Evolutionary conservation across 2,797 vertebrate species (phyloP).

Genomic region (Atherinosoma microstoma): DNA sequence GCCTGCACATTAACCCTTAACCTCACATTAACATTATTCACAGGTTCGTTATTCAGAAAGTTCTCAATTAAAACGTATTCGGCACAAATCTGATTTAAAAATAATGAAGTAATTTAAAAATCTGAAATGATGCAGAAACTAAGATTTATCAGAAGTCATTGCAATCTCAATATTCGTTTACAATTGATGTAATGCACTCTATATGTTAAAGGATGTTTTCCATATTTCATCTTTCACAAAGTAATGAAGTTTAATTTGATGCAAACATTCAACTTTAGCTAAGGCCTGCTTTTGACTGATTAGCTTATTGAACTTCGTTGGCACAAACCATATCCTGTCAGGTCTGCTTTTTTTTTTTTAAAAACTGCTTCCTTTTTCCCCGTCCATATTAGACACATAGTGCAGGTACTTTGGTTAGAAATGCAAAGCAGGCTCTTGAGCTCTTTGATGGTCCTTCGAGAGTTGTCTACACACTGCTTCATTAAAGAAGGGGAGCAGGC

Average conservation of each 20-base stretch:
- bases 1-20: too few species aligned
- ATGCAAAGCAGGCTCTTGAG: slow-evolving; percentile 34
- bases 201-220: background rate
- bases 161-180: too few species aligned
- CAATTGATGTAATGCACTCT: too few species aligned
- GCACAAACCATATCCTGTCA: background rate
- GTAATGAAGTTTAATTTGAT: background rate
- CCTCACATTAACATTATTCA: background rate
- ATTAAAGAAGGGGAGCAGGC: slow-evolving; percentile 41
- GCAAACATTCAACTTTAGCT: background rate
- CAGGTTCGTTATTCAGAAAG: background rate
- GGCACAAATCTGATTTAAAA: too few species aligned
- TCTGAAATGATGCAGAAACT: too few species aligned
- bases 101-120: too few species aligned
- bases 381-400: slow-evolving; percentile 1
- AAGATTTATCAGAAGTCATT: background rate
- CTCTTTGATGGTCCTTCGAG: slow-evolving; percentile 26
- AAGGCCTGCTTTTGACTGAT: background rate
- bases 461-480: slow-evolving; percentile 25
- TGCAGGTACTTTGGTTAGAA: slow-evolving; percentile 24
- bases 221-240: background rate
- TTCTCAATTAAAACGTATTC: background rate
- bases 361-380: background rate
- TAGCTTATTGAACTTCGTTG: background rate
- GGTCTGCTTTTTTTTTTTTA: background rate